Conservation (phyloP, 1,140 invertebrate genomes). For the Psilanteris sp. region DNA sequence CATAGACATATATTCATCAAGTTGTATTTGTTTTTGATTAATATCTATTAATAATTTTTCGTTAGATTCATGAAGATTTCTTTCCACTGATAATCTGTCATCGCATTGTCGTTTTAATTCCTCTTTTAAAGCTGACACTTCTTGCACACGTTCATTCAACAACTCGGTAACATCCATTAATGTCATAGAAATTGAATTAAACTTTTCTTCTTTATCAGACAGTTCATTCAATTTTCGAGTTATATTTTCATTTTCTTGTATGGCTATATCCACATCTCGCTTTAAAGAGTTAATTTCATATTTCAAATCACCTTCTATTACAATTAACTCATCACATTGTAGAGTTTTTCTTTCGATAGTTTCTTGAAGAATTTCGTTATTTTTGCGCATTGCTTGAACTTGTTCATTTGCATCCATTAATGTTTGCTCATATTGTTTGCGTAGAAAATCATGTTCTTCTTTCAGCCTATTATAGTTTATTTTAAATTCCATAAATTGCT, state of each 20-base stretch:
- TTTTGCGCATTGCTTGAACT: conserved; percentile 64
- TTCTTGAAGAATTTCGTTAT: conserved; percentile 60
- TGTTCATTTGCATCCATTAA: conserved; percentile 70
- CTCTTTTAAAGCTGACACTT: conserved; percentile 72
- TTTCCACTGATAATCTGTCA: conserved; percentile 60
- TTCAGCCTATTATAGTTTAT: conserved; percentile 63
- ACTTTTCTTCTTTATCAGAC: conserved; percentile 69
- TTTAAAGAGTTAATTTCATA: conserved; percentile 64
- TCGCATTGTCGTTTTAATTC: conserved; percentile 78
- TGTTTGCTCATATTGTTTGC: conserved; percentile 69
- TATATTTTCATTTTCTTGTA: conserved; percentile 68
- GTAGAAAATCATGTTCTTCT: conserved; percentile 66
- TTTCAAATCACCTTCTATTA: conserved; percentile 1
- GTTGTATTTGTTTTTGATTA: conserved; percentile 77
- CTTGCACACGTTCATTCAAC: conserved; percentile 70
- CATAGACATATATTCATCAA: conserved; percentile 72
- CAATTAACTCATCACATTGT: conserved; percentile 16
- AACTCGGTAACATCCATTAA: conserved; percentile 70
- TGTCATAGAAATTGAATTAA: conserved; percentile 63
- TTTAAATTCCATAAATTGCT: conserved; percentile 61
- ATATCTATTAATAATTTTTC: conserved; percentile 75
- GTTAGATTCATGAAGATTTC: conserved; percentile 55
- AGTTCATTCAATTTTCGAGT: conserved; percentile 23
- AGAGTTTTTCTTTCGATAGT: conserved; percentile 55
- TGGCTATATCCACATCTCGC: conserved; percentile 71